Base-by-base conservation (phyloP, 1,140 invertebrate species). In the Euglossa dilemma region DNA sequence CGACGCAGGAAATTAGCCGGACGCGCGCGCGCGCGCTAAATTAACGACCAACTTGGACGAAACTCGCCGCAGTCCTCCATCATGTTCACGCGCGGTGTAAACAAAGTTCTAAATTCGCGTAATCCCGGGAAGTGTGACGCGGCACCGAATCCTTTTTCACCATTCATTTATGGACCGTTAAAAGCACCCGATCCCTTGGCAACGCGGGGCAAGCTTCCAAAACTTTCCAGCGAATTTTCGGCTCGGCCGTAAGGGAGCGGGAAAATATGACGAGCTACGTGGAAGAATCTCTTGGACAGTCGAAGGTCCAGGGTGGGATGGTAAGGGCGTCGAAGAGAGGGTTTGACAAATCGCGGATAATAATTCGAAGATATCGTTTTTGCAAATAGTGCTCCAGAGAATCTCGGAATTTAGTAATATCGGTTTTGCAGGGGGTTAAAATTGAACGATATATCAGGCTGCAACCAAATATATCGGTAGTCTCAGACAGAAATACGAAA, bases 21-120 rank as follows among this genome's bases (percentile, higher is more conserved):
- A 23, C 56, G 56, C 50, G 52, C 43, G 56, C 50, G 52, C 43
- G 52, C 43, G 28, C 52, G 50, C 20, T 23, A 11, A 56, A 72
- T 20, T 36, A 71, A 71, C 69, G 25, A 28, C 25, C 25, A 71
- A 71, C 47, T 71, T 71, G 69, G 50, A 54, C 18, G n/a, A 52
- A 71, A 71, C 50, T 50, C 50, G 69, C 18, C 25, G 16, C 9
- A 28, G 52, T 56, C 28, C 50, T 72, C 50, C 50, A 56, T 54
- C 70, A 72, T 72, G 52, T 43, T 56, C 70, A 52, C 28, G 36
- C 52, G 20, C 20, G 70, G 25, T n/a, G 70, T 56, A 72, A 72
- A 72, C 70, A 72, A 72, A 72, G 70, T 72, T 56, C 50, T 72
- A 72, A 72, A 72, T 72, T 72, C 70, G 28, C 25, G 70, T 72